Evolutionary conservation across 1,140 invertebrate genomes (phyloP).

Genomic region (Semibalanus balanoides): DNA sequence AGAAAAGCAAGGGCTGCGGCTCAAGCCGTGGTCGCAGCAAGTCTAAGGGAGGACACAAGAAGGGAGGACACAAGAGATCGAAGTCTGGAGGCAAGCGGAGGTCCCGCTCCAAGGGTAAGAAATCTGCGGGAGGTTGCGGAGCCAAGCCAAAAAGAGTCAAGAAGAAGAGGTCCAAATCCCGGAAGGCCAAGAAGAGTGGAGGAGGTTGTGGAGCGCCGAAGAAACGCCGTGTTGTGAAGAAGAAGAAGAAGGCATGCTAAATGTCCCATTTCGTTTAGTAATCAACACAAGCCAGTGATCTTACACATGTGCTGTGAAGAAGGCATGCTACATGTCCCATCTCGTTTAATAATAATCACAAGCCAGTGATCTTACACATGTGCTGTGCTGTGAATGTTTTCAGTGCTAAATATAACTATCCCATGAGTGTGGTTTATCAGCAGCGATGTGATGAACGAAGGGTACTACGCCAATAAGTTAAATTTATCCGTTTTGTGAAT

Average conservation of each 20-base stretch:
- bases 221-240: not conserved
- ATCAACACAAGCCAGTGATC: too few species aligned
- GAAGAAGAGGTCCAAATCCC: not conserved
- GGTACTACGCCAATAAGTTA: too few species aligned
- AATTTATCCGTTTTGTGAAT: too few species aligned
- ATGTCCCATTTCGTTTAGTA: not conserved
- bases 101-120: not conserved
- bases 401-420: not conserved
- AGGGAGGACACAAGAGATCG: not conserved
- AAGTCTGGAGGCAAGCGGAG: too few species aligned
- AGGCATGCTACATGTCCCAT: not conserved
- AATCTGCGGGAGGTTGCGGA: not conserved
- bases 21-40: not conserved
- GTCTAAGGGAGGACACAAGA: not conserved
- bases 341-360: too few species aligned
- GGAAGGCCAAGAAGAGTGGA: not conserved
- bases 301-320: not conserved
- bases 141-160: not conserved
- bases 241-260: not conserved
- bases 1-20: not conserved
- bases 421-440: too few species aligned
- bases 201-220: not conserved
- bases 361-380: not conserved
- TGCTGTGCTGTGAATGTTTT: not conserved
- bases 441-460: too few species aligned